These are phyloP conservation scores for Eospalax fontanierii DNA, from an alignment of 2,797 vertebrate species.

Conservation along the genomic window DNA sequence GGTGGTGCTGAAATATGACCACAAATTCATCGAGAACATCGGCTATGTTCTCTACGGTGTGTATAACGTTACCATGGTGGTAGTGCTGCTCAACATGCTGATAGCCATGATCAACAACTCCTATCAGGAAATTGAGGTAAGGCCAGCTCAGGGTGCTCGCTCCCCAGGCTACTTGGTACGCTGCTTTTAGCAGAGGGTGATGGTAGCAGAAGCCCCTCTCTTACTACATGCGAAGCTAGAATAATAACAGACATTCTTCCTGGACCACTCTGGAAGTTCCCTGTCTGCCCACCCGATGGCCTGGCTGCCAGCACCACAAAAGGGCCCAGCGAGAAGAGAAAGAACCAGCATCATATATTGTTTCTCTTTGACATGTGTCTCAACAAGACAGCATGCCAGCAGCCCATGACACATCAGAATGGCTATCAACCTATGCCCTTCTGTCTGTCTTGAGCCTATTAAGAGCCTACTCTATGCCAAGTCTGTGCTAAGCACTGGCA, in stretches of 20 bases:
- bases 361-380: not conserved
- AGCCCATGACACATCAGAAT: not conserved
- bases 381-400: not conserved
- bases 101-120: conserved; percentile 99
- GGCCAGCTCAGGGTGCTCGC: not conserved
- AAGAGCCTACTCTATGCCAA: not conserved
- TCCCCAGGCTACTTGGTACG: no score
- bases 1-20: conserved; percentile 98
- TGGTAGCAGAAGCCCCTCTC: not conserved
- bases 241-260: not conserved
- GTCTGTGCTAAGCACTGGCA: not conserved
- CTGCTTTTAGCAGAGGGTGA: conserved; percentile 12
- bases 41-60: conserved; percentile 98
- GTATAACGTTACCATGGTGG: conserved; percentile 99
- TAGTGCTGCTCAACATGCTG: conserved; percentile 98
- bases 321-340: not conserved
- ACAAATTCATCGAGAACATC: conserved; percentile 99
- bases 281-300: not conserved
- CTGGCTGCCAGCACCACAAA: not conserved
- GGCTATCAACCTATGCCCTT: not conserved
- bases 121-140: conserved; percentile 99
- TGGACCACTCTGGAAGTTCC: not conserved
- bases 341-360: not conserved
- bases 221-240: conserved; percentile 40
- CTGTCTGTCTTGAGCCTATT: not conserved